These are phyloP conservation scores for Zootoca vivipara DNA, from an alignment of 2,113 vertebrate genomes.

Conservation along the genomic window DNA sequence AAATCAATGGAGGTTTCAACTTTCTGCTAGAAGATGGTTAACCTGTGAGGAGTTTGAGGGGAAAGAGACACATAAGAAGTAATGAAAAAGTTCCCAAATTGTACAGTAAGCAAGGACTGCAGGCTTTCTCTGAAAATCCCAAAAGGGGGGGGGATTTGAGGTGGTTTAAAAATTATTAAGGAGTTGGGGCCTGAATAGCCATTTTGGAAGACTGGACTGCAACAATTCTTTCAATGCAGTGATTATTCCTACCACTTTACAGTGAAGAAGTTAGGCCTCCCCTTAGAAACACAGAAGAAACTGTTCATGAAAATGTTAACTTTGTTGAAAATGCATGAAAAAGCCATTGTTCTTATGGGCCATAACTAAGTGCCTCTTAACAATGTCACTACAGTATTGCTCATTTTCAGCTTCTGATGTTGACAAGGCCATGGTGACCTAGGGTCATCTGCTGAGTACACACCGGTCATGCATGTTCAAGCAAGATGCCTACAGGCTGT, in stretches of 20 bases:
- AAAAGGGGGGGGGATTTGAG: not conserved
- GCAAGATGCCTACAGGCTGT: slow-evolving; percentile 26
- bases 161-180: not conserved
- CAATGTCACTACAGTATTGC: slow-evolving; percentile 19
- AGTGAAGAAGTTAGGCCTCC: slow-evolving; percentile 35
- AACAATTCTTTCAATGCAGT: slow-evolving; percentile 13
- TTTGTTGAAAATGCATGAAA: not conserved
- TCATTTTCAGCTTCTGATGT: slow-evolving; percentile 35
- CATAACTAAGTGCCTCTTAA: slow-evolving; percentile 39
- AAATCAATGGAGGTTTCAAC: not conserved
- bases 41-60: not conserved
- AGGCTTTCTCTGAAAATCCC: not conserved
- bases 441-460: slow-evolving; percentile 35
- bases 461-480: slow-evolving; percentile 38
- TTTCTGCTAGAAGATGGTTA: not conserved
- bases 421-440: slow-evolving; percentile 39
- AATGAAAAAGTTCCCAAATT: not conserved
- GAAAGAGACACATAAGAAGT: not conserved
- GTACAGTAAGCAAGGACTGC: not conserved
- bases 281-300: slow-evolving; percentile 35
- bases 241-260: slow-evolving; percentile 23
- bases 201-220: not conserved
- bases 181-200: not conserved
- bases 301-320: slow-evolving; percentile 35
- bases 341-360: slow-evolving; percentile 23